Base-by-base conservation (phyloP, 35 echinoderm and acorn worm genomes). In the Ophioderma brevispina region DNA sequence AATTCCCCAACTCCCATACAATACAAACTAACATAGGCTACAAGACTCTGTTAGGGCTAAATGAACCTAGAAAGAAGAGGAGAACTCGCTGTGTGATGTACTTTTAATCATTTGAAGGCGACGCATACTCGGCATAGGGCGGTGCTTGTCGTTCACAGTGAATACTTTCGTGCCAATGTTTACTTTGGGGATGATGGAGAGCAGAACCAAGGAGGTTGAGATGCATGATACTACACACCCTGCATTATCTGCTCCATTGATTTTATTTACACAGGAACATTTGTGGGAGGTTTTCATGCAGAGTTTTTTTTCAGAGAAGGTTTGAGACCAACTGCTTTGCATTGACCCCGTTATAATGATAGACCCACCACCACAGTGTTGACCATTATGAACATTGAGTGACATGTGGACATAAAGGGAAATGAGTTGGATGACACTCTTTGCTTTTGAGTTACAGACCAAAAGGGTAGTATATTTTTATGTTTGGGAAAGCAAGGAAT, bases 151-250 rank as follows among this genome's bases (percentile, higher is more conserved):
- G 80, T 82, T 3, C 80, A 82, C 39, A 82, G 80, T 46, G 80
- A 82, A 31, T 82, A 82, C 32, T 82, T 82, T 39, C 80, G 80
- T 39, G 80, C 80, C n/a, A 8, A 82, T 82, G 80, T 82, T 82
- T 31, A 82, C 80, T n/a, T 25, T 35, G 0, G 80, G 39, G 33
- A 82, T 82, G 80, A 46, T 82, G 80, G 80, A 82, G 46, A 82
- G 80, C 28, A 40, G 80, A 40, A 39, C 37, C 39, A 82, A 82
- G 39, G 80, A 82, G 46, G 40, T 82, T 2, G 37, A 82, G 40
- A 82, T 82, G 37, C 38, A 82, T 32, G 32, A 82, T 42, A 42
- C 42, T 43, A 46, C 38, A 13, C 36, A 42, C n/a, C 1, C 5
- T 42, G 36, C 80, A 13, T n/a, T 82, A 15, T 23, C n/a, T 41